Evolutionary conservation across 2,113 vertebrate species (phyloP).

Genomic region (Cheilinus undulatus): DNA sequence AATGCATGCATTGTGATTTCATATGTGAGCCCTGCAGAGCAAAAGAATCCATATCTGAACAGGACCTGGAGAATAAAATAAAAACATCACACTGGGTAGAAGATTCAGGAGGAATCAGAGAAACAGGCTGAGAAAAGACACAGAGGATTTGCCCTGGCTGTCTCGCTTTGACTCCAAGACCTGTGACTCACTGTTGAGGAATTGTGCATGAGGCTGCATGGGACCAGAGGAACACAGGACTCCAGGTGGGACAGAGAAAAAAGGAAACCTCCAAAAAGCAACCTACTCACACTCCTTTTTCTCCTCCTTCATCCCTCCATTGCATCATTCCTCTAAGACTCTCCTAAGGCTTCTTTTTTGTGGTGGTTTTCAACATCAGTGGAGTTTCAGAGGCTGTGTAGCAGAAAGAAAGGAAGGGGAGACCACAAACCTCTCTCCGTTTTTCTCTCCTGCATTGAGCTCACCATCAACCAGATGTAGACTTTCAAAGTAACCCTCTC

Average conservation of each 20-base stretch:
- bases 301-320: conserved; percentile 44
- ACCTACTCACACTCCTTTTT: conserved; percentile 16
- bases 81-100: conserved; percentile 6
- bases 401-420: conserved; percentile 12
- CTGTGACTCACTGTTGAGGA: conserved; percentile 73
- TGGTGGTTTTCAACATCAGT: conserved; percentile 59
- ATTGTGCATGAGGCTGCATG: conserved; percentile 59
- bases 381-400: conserved; percentile 16
- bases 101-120: conserved; percentile 33
- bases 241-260: conserved; percentile 55
- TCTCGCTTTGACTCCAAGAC: conserved; percentile 56
- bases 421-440: conserved; percentile 9
- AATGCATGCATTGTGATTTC: background rate
- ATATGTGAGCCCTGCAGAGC: background rate
- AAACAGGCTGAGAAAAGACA: conserved; percentile 42
- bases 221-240: conserved; percentile 58
- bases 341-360: conserved; percentile 55
- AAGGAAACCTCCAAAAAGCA: conserved; percentile 48
- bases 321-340: conserved; percentile 43
- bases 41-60: conserved; percentile 14
- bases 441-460: conserved; percentile 34
- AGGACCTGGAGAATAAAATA: conserved; percentile 6
- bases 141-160: conserved; percentile 38
- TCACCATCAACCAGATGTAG: conserved; percentile 32
- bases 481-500: conserved; percentile 33